phyloP scores from a whole-genome alignment of 2,888 invertebrate genomes.

The Balanococcus diminutus region DNA sequence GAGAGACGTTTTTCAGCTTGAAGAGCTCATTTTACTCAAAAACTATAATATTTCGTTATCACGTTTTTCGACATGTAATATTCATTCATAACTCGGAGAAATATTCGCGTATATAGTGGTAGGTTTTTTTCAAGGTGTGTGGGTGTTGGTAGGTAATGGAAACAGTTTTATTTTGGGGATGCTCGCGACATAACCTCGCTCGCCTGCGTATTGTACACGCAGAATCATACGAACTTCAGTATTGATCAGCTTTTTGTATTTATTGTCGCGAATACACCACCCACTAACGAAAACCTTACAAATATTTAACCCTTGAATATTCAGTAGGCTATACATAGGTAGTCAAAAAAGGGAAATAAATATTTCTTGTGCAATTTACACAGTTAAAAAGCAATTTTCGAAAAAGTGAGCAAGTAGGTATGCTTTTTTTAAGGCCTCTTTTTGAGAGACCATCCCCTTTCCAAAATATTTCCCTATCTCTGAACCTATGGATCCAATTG shows the following conservation, averaged over 20 bases:
- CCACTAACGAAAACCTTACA: background rate
- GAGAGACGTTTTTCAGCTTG: background rate
- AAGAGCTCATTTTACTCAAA: background rate
- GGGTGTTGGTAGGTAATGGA: background rate
- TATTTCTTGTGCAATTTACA: no score
- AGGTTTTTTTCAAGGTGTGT: background rate
- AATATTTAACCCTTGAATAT: no score
- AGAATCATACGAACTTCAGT: conserved; percentile 38
- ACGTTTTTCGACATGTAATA: background rate
- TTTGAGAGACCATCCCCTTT: no score
- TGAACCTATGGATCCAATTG: no score
- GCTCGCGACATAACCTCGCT: background rate
- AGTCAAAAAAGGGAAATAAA: no score
- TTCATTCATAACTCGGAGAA: background rate
- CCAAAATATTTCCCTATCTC: no score
- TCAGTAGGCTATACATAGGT: no score
- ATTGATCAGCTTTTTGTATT: conserved; percentile 28
- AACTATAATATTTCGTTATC: background rate
- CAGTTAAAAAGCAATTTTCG: no score
- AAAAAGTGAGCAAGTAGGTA: no score
- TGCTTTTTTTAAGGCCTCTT: no score
- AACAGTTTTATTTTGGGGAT: conserved; percentile 20
- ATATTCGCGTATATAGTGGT: background rate
- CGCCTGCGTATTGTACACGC: conserved; percentile 34
- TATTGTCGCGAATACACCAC: conserved; percentile 13